Percentiles rank a stretch among this genome's conserved stretches.
phyloP scores from a whole-genome alignment of 2,797 vertebrate genomes.

The Masticophis lateralis region DNA sequence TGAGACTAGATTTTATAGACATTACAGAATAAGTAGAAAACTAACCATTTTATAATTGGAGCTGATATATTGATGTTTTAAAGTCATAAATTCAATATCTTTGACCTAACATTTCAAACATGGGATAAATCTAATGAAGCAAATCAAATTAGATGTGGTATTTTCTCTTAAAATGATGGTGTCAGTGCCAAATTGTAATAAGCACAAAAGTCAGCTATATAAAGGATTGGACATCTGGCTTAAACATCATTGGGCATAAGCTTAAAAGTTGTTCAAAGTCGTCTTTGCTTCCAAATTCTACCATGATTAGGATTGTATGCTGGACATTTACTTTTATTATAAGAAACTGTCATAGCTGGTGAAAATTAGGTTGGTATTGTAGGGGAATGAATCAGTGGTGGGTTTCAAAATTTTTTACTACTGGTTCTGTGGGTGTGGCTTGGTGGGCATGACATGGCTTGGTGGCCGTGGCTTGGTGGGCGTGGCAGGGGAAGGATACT shows the following conservation, averaged over 20 bases:
- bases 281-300: background rate
- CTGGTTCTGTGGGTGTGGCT: too few relatives aligned
- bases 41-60: background rate
- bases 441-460: too few relatives aligned
- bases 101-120: background rate
- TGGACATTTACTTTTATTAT: background rate
- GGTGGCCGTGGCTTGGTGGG: too few relatives aligned
- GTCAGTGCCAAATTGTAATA: background rate
- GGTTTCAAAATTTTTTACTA: too few relatives aligned
- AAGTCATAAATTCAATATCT: background rate
- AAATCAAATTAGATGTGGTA: background rate
- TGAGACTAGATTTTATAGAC: background rate
- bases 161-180: background rate
- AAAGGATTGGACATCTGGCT: background rate
- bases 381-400: background rate
- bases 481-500: too few relatives aligned
- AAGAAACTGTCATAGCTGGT: background rate
- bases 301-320: background rate
- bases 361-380: background rate
- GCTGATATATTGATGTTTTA: background rate
- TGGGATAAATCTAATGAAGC: background rate
- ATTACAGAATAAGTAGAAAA: background rate
- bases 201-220: background rate
- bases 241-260: background rate
- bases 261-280: background rate